Conservation (phyloP, 2,888 invertebrate species). For the Nemoura dubitans region DNA sequence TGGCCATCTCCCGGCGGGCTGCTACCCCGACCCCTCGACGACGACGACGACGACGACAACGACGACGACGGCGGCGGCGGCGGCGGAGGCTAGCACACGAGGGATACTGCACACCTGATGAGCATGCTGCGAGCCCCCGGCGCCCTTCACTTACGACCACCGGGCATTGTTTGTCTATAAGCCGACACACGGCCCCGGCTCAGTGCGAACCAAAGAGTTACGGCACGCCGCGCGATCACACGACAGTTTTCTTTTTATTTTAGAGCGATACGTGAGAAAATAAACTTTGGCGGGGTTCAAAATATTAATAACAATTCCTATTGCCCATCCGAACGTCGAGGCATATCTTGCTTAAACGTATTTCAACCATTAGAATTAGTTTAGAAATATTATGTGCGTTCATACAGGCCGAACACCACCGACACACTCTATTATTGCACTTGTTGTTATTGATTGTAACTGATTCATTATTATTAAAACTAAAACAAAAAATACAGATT, state of each 20-base stretch:
- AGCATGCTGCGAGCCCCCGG: neutral
- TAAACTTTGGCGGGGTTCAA: neutral
- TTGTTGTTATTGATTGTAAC: neutral
- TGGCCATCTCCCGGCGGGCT: slow-evolving; percentile 69
- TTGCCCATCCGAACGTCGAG: neutral
- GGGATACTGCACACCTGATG: neutral
- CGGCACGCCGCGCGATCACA: too few species aligned
- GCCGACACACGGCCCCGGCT: too few species aligned
- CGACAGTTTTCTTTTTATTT: neutral
- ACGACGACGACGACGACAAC: neutral
- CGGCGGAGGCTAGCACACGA: neutral
- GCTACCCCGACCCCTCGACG: neutral
- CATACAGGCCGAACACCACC: neutral
- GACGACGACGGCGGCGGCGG: neutral
- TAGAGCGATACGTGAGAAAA: neutral
- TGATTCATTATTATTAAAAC: neutral
- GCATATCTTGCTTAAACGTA: neutral
- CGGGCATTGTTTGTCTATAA: neutral
- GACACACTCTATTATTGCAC: neutral
- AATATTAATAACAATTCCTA: neutral
- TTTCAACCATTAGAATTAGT: neutral
- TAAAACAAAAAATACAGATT: neutral
- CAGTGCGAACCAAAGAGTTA: too few species aligned
- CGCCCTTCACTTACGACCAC: neutral
- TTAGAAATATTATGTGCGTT: neutral